Conservation (phyloP, 2,797 vertebrate genomes). For the Fistularia tabacaria region DNA sequence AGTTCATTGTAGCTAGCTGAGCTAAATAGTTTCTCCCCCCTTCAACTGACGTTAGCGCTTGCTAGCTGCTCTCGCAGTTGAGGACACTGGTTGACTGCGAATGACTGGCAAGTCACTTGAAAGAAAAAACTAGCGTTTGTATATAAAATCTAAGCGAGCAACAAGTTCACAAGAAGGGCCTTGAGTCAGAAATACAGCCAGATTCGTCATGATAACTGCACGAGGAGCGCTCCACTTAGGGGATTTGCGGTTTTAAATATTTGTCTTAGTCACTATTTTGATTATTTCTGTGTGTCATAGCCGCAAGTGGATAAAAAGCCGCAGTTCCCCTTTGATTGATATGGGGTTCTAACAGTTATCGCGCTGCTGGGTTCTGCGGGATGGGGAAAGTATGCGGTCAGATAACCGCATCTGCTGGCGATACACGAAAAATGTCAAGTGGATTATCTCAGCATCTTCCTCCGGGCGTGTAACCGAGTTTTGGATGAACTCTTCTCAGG, state of each 20-base stretch:
- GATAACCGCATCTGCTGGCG: not conserved
- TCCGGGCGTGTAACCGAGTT: not conserved
- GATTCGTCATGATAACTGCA: too few species aligned
- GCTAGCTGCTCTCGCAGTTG: constrained; percentile 19
- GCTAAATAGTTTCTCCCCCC: constrained; percentile 38
- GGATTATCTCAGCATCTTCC: not conserved
- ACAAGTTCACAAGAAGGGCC: constrained; percentile 24
- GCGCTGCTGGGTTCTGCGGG: not conserved
- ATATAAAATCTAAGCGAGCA: constrained; percentile 12
- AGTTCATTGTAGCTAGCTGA: constrained; percentile 31
- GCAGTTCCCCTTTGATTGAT: not conserved
- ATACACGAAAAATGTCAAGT: not conserved
- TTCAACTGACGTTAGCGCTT: constrained; percentile 30
- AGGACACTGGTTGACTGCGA: constrained; percentile 28
- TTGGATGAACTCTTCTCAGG: not conserved
- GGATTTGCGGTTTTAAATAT: too few species aligned
- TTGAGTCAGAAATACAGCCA: too few species aligned
- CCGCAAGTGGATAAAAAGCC: too few species aligned
- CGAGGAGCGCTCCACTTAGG: too few species aligned
- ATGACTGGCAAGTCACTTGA: not conserved
- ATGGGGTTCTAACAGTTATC: not conserved
- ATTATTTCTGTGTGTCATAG: too few species aligned
- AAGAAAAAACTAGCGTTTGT: not conserved
- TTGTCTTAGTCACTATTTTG: too few species aligned
- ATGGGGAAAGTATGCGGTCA: not conserved